phyloP scores from a whole-genome alignment of 2,113 vertebrate species.

The Semicossyphus pulcher region DNA sequence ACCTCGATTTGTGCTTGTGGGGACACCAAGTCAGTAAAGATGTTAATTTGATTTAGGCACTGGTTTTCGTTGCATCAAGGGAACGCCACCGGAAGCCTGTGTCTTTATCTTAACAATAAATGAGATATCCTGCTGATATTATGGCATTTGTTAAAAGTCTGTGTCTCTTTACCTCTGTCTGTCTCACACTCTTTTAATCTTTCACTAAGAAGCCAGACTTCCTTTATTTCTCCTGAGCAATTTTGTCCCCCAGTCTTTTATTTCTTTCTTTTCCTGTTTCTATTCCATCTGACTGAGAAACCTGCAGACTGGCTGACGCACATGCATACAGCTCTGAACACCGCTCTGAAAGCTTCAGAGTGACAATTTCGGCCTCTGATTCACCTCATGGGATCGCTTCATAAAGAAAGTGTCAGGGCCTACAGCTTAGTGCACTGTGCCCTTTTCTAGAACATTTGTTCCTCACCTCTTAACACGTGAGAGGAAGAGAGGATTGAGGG shows the following conservation, averaged over 20 bases:
- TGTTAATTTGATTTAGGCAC: conserved; percentile 65
- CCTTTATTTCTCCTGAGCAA: conserved; percentile 46
- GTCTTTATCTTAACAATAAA: conserved; percentile 55
- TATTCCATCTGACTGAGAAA: conserved; percentile 10
- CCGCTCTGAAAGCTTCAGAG: not conserved
- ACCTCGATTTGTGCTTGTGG: conserved; percentile 59
- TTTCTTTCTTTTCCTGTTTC: not conserved
- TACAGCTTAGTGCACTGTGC: not conserved
- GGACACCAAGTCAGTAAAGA: conserved; percentile 56
- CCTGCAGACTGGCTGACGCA: not conserved
- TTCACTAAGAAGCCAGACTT: too few species aligned
- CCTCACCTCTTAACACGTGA: conserved; percentile 10
- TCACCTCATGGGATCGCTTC: not conserved
- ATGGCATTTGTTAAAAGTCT: conserved; percentile 8
- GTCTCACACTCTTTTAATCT: too few species aligned
- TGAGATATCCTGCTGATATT: conserved; percentile 56
- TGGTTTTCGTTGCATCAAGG: conserved; percentile 45
- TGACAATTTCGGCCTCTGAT: conserved; percentile 2
- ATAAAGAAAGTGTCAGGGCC: not conserved
- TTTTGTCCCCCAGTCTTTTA: conserved; percentile 20
- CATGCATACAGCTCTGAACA: not conserved
- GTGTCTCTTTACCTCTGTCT: conserved; percentile 11
- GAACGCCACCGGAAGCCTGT: conserved; percentile 19
- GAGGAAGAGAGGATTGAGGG: not conserved
- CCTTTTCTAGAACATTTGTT: not conserved